Percentiles rank a stretch among this genome's conserved stretches.
Conservation (phyloP, 2,797 vertebrate genomes). For the Percopsis omiscomaycus region DNA sequence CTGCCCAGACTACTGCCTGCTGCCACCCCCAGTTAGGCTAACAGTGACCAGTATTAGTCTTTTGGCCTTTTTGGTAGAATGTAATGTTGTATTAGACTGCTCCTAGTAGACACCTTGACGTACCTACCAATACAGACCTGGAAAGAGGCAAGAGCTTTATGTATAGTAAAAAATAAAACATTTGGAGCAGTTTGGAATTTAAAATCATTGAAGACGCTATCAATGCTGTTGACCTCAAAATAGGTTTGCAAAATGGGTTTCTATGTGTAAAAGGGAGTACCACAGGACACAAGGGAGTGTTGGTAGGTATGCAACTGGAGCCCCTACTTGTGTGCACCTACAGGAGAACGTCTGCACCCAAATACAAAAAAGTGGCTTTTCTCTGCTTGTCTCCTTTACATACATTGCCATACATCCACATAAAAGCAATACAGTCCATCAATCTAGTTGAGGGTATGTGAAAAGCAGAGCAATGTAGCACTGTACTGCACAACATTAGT, state of each 20-base stretch:
- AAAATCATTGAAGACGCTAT: background rate
- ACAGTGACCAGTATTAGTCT: conserved; percentile 50
- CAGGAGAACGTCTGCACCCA: conserved; percentile 47
- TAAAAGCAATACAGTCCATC: conserved; percentile 21
- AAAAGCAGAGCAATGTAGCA: conserved; percentile 10
- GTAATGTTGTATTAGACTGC: conserved; percentile 59
- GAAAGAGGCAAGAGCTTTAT: conserved; percentile 22
- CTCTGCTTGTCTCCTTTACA: conserved; percentile 6
- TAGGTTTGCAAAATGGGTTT: background rate
- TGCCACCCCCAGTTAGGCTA: conserved; percentile 50
- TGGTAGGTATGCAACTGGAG: conserved; percentile 68
- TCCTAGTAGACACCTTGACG: conserved; percentile 59
- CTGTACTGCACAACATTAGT: background rate
- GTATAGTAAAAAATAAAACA: background rate
- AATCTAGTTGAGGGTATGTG: conserved; percentile 12
- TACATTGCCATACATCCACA: background rate
- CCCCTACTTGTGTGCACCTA: conserved; percentile 36
- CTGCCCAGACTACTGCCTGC: conserved; percentile 47
- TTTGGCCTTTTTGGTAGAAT: conserved; percentile 68
- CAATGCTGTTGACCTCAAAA: conserved; percentile 12
- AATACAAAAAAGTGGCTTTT: conserved; percentile 54
- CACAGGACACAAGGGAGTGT: conserved; percentile 41
- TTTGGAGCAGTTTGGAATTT: background rate
- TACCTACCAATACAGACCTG: conserved; percentile 64
- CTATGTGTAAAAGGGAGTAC: background rate